These are phyloP conservation scores for Regulus satrapa DNA, from an alignment of 2,113 vertebrate species.

Conservation along the genomic window DNA sequence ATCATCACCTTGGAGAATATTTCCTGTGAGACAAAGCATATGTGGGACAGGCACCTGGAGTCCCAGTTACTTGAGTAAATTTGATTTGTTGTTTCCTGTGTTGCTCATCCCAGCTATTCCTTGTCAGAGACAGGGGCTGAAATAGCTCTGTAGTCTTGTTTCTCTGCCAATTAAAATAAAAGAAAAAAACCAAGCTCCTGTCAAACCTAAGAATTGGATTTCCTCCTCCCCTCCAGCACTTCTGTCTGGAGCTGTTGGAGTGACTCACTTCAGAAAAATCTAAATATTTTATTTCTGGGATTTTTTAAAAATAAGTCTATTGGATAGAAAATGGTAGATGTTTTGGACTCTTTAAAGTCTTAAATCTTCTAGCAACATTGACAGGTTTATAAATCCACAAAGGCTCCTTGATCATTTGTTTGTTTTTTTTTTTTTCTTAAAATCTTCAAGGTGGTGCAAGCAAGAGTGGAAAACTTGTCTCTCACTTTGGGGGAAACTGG, in stretches of 20 bases:
- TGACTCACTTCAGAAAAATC: constrained; percentile 2
- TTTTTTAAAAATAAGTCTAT: not conserved
- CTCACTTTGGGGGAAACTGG: not conserved
- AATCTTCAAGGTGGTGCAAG: not conserved
- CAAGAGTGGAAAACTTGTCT: not conserved
- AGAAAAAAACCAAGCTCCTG: not conserved
- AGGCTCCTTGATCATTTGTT: not conserved
- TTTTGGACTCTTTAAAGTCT: constrained; percentile 20
- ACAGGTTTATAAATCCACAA: constrained; percentile 12
- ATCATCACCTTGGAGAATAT: not conserved
- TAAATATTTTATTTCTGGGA: not conserved
- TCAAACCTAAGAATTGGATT: constrained; percentile 26
- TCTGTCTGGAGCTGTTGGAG: constrained; percentile 9
- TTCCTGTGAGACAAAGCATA: not conserved
- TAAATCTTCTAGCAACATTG: constrained; percentile 15
- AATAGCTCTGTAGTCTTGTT: not conserved
- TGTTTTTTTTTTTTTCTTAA: not conserved
- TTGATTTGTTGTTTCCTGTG: constrained; percentile 16
- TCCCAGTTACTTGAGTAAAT: not conserved
- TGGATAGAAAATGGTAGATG: not conserved
- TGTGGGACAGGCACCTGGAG: not conserved
- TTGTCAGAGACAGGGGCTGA: not conserved
- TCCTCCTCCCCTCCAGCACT: not conserved
- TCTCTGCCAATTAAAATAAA: constrained; percentile 34
- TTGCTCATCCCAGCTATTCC: not conserved